These are phyloP conservation scores for Drosophila willistoni DNA, from an alignment of 1,140 invertebrate species.

Conservation along the genomic window DNA sequence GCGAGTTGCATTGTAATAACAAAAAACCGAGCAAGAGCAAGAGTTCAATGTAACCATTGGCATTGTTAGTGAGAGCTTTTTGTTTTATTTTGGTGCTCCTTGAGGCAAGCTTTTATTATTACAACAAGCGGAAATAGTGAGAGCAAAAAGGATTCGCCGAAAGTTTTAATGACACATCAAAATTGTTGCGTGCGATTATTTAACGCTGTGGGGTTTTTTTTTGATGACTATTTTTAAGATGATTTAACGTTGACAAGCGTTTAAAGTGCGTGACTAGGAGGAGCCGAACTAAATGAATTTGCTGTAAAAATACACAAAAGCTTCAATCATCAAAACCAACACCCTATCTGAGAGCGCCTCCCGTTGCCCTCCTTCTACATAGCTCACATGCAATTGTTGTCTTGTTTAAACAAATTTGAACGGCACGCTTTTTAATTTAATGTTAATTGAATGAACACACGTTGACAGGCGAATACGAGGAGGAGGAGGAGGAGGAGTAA, in stretches of 20 bases:
- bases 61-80: conserved; percentile 67
- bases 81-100: not conserved
- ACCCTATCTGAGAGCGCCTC: not conserved
- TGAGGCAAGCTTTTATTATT: too few relatives aligned
- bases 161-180: conserved; percentile 24
- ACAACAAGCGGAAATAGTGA: too few relatives aligned
- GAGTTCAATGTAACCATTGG: conserved; percentile 67
- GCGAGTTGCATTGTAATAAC: conserved; percentile 18
- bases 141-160: conserved; percentile 1
- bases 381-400: conserved; percentile 44
- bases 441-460: conserved; percentile 71
- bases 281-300: conserved; percentile 1
- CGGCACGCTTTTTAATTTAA: conserved; percentile 60
- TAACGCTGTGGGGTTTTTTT: conserved; percentile 5
- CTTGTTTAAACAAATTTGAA: conserved; percentile 53
- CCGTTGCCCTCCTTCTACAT: not conserved
- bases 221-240: conserved; percentile 14
- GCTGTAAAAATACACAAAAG: conserved; percentile 30
- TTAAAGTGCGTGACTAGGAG: conserved; percentile 48
- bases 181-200: conserved; percentile 24
- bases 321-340: conserved; percentile 31
- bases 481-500: conserved; percentile 12
- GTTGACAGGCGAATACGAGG: conserved; percentile 12
- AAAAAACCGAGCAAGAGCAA: conserved; percentile 22
- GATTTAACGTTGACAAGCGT: conserved; percentile 42